phyloP scores from a whole-genome alignment of 2,888 invertebrate species.

The Platynereis dumerilii region DNA sequence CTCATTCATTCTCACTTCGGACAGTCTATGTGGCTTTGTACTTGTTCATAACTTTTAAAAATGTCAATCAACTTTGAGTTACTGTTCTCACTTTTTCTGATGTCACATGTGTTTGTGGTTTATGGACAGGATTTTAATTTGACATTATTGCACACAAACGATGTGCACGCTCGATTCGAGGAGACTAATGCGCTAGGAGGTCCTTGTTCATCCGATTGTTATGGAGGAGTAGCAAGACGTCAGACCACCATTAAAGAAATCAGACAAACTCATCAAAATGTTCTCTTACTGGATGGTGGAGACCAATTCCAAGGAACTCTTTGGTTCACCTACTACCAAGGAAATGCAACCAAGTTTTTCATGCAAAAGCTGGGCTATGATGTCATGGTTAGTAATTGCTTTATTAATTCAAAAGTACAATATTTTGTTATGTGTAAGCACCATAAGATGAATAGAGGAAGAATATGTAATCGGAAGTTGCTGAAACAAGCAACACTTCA shows the following conservation, averaged over 20 bases:
- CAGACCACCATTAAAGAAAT: not conserved
- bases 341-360: not conserved
- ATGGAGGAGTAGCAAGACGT: not conserved
- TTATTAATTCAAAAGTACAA: not conserved
- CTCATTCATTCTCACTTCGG: no score
- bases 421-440: not conserved
- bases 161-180: slow-evolving; percentile 86
- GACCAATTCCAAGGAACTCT: slow-evolving; percentile 13
- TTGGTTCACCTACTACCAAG: slow-evolving; percentile 8
- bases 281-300: not conserved
- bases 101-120: no score
- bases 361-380: slow-evolving; percentile 6
- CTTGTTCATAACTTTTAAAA: no score
- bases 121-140: slow-evolving; percentile 67
- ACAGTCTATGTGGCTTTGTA: no score
- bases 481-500: no score
- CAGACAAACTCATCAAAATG: slow-evolving; percentile 1
- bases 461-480: no score
- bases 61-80: no score
- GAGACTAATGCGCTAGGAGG: slow-evolving; percentile 78
- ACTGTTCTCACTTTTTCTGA: no score
- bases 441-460: no score
- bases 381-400: slow-evolving; percentile 6
- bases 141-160: slow-evolving; percentile 86
- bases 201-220: slow-evolving; percentile 26